Percentiles rank a stretch among this genome's conserved stretches.
These are phyloP conservation scores for Anarrhichthys ocellatus DNA, from an alignment of 2,113 vertebrate genomes.

Conservation along the genomic window DNA sequence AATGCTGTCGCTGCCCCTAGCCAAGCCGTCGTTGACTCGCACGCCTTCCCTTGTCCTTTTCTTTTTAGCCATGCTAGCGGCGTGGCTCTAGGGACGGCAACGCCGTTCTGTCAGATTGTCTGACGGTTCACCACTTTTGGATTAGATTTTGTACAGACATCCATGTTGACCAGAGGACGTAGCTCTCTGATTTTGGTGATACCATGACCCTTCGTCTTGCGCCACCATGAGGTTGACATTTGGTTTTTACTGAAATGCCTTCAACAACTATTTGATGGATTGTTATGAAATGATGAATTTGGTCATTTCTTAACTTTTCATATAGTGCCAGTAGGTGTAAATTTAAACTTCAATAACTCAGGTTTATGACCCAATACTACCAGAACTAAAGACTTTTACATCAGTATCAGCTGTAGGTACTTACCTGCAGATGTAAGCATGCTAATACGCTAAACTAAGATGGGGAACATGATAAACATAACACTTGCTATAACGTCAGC, in stretches of 20 bases:
- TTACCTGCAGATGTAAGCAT: not conserved
- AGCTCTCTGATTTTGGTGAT: not conserved
- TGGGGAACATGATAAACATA: not conserved
- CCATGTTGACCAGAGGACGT: not conserved
- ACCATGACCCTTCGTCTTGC: not conserved
- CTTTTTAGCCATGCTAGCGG: conserved; percentile 4
- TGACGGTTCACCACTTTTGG: not conserved
- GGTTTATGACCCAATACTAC: not conserved
- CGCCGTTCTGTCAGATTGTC: not conserved
- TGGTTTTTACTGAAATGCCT: not conserved
- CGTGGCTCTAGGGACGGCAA: not conserved
- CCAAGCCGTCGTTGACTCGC: conserved; percentile 57
- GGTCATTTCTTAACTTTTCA: not conserved
- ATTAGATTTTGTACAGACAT: not conserved
- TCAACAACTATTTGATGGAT: not conserved
- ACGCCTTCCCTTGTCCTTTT: conserved; percentile 32
- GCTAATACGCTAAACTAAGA: not conserved
- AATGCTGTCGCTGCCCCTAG: conserved; percentile 58
- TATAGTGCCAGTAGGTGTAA: not conserved
- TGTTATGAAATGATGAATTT: not conserved
- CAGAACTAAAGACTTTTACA: not conserved
- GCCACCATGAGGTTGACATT: not conserved
- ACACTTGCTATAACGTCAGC: not conserved
- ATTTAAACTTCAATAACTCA: not conserved
- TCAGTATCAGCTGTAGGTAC: not conserved